Conservation (phyloP, 2,888 invertebrate species). For the Stenotaenia linearis region DNA sequence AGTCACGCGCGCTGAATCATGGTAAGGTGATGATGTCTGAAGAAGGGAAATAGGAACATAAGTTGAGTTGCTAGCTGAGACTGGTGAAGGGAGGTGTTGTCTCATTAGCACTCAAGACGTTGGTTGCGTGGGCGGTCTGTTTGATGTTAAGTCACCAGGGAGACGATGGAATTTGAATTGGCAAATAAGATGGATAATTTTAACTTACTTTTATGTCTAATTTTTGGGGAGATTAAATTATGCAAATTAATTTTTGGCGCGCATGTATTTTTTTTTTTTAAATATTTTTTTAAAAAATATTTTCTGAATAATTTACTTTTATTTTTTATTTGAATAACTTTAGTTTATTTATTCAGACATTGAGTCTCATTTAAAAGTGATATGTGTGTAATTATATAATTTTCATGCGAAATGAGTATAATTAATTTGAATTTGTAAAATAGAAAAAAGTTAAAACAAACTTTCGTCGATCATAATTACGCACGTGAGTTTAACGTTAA, state of each 20-base stretch:
- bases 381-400: neutral
- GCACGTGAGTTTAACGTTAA: neutral
- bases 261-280: neutral
- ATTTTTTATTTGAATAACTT: neutral
- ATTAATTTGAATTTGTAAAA: neutral
- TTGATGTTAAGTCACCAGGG: constrained; percentile 6
- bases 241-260: neutral
- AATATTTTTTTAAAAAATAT: neutral
- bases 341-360: neutral
- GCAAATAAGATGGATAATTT: constrained; percentile 24
- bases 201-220: neutral
- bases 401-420: neutral
- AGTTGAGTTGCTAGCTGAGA: neutral
- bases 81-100: constrained; percentile 14
- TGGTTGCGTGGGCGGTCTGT: constrained; percentile 21
- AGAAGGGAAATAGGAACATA: neutral
- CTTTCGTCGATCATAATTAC: neutral
- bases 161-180: constrained; percentile 20
- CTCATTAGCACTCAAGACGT: constrained; percentile 21
- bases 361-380: neutral
- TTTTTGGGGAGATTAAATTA: constrained; percentile 10
- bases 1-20: constrained; percentile 26
- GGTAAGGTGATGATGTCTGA: constrained; percentile 6
- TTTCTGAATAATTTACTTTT: neutral
- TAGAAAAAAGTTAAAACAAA: neutral